A percentile compares a stretch with the other conserved stretches of the same genome.
Evolutionary conservation across 2,113 vertebrate genomes (phyloP).

Genomic region (Ammospiza caudacuta): DNA sequence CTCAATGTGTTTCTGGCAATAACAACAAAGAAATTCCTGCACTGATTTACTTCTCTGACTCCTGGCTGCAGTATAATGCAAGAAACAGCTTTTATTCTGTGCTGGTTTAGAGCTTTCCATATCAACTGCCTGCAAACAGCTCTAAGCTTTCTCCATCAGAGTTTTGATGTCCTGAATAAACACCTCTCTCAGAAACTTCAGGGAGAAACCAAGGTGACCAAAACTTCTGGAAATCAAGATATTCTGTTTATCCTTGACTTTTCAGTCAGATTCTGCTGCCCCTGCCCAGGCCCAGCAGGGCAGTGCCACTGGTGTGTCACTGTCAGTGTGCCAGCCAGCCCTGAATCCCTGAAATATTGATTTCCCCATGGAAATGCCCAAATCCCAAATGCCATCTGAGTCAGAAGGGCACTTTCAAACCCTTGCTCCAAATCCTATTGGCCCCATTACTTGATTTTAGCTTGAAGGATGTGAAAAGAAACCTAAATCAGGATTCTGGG

Average conservation of each 20-base stretch:
- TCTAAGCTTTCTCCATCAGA: background rate
- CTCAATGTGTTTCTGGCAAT: background rate
- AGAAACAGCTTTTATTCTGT: background rate
- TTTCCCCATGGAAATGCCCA: background rate
- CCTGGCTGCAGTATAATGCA: background rate
- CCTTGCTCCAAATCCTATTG: background rate
- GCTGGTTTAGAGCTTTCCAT: background rate
- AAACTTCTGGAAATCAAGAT: background rate
- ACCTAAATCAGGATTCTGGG: background rate
- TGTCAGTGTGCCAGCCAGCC: background rate
- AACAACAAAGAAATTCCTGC: background rate
- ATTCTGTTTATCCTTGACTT: background rate
- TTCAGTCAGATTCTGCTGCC: background rate
- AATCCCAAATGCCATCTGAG: background rate
- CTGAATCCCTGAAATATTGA: background rate
- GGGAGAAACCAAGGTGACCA: background rate
- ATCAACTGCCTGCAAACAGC: background rate
- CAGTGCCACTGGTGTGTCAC: background rate
- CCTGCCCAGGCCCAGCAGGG: background rate
- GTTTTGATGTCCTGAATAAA: background rate
- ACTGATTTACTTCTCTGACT: background rate
- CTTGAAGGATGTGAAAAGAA: background rate
- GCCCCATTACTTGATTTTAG: background rate
- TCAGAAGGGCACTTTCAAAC: fast-evolving
- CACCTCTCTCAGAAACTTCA: background rate